Conservation (phyloP, 2,113 vertebrate genomes). For the Istiophorus platypterus region DNA sequence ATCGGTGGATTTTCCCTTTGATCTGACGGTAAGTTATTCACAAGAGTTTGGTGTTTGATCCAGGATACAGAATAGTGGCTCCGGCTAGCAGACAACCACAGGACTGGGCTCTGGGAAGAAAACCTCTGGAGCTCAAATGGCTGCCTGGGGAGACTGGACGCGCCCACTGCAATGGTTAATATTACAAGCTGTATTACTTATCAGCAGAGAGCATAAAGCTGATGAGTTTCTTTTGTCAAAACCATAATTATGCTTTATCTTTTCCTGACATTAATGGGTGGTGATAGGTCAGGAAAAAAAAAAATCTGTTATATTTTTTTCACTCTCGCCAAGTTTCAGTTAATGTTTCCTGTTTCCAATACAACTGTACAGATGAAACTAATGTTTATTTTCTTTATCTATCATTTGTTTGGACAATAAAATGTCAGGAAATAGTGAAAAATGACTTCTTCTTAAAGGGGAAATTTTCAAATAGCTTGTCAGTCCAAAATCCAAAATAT, state of each 20-base stretch:
- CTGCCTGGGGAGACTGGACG: not conserved
- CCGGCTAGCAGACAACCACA: constrained; percentile 28
- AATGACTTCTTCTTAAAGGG: not conserved
- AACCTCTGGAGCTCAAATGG: constrained; percentile 24
- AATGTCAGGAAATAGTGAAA: not conserved
- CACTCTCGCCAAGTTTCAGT: not conserved
- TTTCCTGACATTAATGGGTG: not conserved
- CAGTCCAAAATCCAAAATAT: not conserved
- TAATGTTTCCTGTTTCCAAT: not conserved
- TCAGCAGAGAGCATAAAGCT: not conserved
- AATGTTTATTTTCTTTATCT: no score
- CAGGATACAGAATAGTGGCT: not conserved
- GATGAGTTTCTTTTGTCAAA: not conserved
- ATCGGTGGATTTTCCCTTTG: constrained; percentile 73
- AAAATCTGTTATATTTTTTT: not conserved
- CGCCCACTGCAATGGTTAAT: constrained; percentile 1
- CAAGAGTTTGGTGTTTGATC: constrained; percentile 38
- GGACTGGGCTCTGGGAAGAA: constrained; percentile 1
- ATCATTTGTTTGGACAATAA: not conserved
- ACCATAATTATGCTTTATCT: not conserved
- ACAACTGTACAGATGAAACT: not conserved
- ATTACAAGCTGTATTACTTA: not conserved
- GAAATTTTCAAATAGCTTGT: not conserved
- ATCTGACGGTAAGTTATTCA: constrained; percentile 71
- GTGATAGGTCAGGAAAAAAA: not conserved